phyloP scores from a whole-genome alignment of 2,113 vertebrate species.

The Patagioenas fasciata region DNA sequence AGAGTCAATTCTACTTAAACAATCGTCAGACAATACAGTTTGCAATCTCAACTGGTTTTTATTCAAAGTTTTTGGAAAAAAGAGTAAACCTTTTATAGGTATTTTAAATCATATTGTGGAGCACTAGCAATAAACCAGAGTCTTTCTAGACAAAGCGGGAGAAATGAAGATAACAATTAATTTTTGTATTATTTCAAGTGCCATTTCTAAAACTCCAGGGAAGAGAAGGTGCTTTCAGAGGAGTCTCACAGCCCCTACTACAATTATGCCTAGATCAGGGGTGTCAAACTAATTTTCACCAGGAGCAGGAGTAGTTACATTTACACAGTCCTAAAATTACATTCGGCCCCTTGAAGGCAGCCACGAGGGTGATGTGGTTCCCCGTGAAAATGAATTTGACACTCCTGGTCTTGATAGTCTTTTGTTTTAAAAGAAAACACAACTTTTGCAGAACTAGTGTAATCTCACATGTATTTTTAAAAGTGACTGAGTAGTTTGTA shows the following conservation, averaged over 20 bases:
- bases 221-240: neutral
- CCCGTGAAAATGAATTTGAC: too few relatives aligned
- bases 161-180: neutral
- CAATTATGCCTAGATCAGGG: neutral
- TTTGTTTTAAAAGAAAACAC: neutral
- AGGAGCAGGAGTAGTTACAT: too few relatives aligned
- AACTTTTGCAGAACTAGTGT: neutral
- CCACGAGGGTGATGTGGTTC: too few relatives aligned
- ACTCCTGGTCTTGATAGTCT: neutral
- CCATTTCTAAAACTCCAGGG: neutral
- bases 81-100: neutral
- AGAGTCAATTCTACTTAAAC: neutral
- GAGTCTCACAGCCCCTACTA: neutral
- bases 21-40: neutral
- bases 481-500: neutral
- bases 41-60: neutral
- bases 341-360: too few relatives aligned
- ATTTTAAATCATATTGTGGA: neutral
- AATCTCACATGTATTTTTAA: neutral
- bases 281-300: too few relatives aligned
- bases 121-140: neutral
- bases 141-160: neutral
- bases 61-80: neutral
- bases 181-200: neutral
- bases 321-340: too few relatives aligned